A percentile compares a stretch with the other conserved stretches of the same genome.
These are phyloP conservation scores for Tipula lateralis DNA, from an alignment of 2,888 invertebrate genomes.

Conservation along the genomic window DNA sequence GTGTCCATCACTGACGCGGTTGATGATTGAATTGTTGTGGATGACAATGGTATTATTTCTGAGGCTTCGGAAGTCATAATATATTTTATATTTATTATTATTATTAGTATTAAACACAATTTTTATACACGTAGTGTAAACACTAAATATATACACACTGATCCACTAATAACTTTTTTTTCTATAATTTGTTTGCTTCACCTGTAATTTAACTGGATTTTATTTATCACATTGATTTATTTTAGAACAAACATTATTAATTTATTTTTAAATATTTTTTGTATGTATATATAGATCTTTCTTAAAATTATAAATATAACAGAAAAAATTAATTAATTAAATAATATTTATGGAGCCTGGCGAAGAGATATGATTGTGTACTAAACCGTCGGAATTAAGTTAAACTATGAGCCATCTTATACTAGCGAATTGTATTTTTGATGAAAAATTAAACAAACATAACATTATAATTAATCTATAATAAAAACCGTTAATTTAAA, in stretches of 20 bases:
- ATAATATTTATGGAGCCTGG: not conserved
- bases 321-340: conserved; percentile 26
- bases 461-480: not conserved
- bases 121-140: not conserved
- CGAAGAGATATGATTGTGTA: not conserved
- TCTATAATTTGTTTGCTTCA: conserved; percentile 15
- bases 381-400: not conserved
- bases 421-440: not conserved
- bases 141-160: not conserved
- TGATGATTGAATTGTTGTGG: conserved; percentile 39
- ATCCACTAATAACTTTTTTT: not conserved
- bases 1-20: conserved; percentile 38
- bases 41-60: conserved; percentile 27
- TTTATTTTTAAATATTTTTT: not conserved
- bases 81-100: not conserved
- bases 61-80: conserved; percentile 39
- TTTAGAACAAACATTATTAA: conserved; percentile 16
- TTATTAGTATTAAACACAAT: not conserved
- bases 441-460: not conserved
- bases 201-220: conserved; percentile 27
- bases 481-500: not conserved
- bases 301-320: conserved; percentile 24
- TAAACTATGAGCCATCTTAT: not conserved
- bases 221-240: conserved; percentile 25
- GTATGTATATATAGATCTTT: not conserved